Conservation (phyloP, 23 tunicate species). For the Corella eumyota region DNA sequence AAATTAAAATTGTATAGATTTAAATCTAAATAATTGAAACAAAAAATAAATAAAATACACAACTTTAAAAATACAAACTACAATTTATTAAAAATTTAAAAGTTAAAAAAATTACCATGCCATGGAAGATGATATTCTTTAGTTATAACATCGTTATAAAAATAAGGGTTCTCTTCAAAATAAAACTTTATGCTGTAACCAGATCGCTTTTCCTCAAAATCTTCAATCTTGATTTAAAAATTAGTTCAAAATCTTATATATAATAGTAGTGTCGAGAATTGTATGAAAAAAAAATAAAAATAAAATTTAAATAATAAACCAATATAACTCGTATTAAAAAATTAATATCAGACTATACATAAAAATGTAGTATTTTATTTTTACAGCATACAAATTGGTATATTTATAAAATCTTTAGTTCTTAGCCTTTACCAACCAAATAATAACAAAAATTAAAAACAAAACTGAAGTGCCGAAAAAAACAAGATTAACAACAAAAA, state of each 20-base stretch:
- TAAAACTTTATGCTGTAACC: conserved; percentile 73
- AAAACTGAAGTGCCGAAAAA: too few relatives aligned
- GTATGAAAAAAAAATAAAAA: too few relatives aligned
- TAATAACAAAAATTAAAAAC: too few relatives aligned
- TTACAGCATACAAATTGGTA: too few relatives aligned
- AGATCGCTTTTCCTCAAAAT: conserved; percentile 63
- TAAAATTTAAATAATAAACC: too few relatives aligned
- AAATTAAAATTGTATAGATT: too few relatives aligned
- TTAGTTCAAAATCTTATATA: background rate
- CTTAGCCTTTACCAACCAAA: too few relatives aligned
- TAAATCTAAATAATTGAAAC: too few relatives aligned
- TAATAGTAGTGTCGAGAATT: background rate
- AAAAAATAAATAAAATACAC: too few relatives aligned
- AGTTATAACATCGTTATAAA: conserved; percentile 42
- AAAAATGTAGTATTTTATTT: too few relatives aligned
- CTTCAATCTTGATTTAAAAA: conserved; percentile 32
- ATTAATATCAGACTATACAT: background rate
- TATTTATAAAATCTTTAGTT: too few relatives aligned
- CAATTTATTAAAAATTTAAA: background rate
- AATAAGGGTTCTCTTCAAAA: conserved; percentile 65
- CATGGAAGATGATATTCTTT: conserved; percentile 89
- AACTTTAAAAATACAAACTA: background rate
- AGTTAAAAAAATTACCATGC: conserved; percentile 48
- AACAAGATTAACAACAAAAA: too few relatives aligned
- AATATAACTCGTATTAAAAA: background rate